Conservation (phyloP, 1,140 invertebrate genomes). For the Scaptodrosophila lebanonensis region DNA sequence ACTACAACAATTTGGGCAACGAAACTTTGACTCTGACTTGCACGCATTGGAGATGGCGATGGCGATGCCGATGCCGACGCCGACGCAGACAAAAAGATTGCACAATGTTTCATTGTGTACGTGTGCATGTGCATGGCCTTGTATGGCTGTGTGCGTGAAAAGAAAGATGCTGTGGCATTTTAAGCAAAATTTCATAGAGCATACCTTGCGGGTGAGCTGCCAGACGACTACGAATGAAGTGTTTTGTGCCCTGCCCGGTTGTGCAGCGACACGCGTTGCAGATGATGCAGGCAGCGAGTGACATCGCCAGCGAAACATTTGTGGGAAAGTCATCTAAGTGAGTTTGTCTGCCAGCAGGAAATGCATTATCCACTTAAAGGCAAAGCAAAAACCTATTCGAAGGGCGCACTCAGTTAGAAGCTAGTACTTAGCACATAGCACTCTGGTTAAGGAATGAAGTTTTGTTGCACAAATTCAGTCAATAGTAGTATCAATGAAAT, state of each 20-base stretch:
- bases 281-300: slow-evolving; percentile 2
- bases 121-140: slow-evolving; percentile 42
- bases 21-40: slow-evolving; percentile 51
- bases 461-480: slow-evolving; percentile 24
- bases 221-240: slow-evolving; percentile 57
- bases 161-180: slow-evolving; percentile 62
- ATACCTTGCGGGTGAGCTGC: slow-evolving; percentile 51
- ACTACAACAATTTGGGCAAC: slow-evolving; percentile 26
- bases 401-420: slow-evolving; percentile 42
- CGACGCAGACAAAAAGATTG: slow-evolving; percentile 27
- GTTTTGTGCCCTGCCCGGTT: slow-evolving; percentile 29
- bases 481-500: slow-evolving; percentile 16
- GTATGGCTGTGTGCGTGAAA: slow-evolving; percentile 29
- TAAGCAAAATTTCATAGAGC: slow-evolving; percentile 71
- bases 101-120: slow-evolving; percentile 33
- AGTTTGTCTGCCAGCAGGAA: slow-evolving; percentile 59
- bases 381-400: slow-evolving; percentile 47
- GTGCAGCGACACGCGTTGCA: slow-evolving; percentile 51
- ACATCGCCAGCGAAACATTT: slow-evolving; percentile 26
- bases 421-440: slow-evolving; percentile 46
- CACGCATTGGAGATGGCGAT: not conserved
- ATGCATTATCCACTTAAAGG: slow-evolving; percentile 70
- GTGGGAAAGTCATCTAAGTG: slow-evolving; percentile 45
- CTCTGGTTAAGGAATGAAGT: not conserved
- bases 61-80: slow-evolving; percentile 19